Percentiles rank a stretch among this genome's conserved stretches.
Evolutionary conservation across 1,140 invertebrate species (phyloP).

Genomic region (Papilio dardanus): DNA sequence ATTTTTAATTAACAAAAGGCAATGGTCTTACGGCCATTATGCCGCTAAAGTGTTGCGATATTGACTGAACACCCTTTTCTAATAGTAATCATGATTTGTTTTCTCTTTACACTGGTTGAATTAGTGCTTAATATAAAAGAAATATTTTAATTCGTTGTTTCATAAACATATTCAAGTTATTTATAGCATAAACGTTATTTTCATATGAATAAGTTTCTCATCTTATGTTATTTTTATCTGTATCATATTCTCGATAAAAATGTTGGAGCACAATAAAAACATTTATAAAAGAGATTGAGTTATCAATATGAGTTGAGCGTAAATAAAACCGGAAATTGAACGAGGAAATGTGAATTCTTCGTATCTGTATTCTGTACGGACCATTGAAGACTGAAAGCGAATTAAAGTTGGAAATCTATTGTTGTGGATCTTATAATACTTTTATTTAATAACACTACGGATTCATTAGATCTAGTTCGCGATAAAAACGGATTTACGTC

Average conservation of each 20-base stretch:
- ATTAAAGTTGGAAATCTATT: constrained; percentile 16
- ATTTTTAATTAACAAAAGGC: no score
- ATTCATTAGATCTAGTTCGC: no score
- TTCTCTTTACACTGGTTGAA: no score
- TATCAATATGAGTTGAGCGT: constrained; percentile 29
- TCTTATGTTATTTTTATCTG: neutral
- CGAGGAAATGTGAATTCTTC: constrained; percentile 7
- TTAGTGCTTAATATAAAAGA: no score
- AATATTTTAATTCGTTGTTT: no score
- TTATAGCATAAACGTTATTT: neutral
- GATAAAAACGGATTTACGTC: no score
- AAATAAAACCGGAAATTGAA: constrained; percentile 26
- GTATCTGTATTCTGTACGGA: constrained; percentile 21
- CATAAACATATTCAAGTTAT: neutral
- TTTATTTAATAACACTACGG: no score
- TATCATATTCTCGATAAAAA: neutral
- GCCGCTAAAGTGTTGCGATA: no score
- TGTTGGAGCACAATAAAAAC: neutral
- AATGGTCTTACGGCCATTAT: no score
- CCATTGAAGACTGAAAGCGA: constrained; percentile 31
- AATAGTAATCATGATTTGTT: no score
- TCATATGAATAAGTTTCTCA: neutral
- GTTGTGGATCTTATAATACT: neutral
- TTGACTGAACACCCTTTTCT: no score
- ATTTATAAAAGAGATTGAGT: constrained; percentile 32